phyloP scores from a whole-genome alignment of 2,113 vertebrate genomes.

The Syrmaticus mikado region DNA sequence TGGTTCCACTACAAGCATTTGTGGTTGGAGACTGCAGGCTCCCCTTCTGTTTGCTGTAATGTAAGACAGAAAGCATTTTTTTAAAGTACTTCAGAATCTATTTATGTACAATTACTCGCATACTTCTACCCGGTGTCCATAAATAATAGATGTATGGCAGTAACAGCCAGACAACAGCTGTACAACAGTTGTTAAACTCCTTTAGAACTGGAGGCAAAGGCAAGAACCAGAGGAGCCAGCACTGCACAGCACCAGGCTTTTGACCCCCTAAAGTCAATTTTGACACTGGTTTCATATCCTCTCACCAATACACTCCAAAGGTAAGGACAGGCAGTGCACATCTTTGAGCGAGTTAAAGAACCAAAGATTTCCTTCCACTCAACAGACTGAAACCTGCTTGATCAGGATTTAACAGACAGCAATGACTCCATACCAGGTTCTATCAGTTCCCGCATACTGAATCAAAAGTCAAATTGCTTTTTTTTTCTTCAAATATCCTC shows the following conservation, averaged over 20 bases:
- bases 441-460: not conserved
- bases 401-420: not conserved
- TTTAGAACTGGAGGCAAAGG: not conserved
- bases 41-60: not conserved
- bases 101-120: not conserved
- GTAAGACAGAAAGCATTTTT: not conserved
- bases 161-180: not conserved
- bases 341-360: not conserved
- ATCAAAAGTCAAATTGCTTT: not conserved
- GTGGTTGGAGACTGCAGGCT: not conserved
- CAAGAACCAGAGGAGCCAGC: not conserved
- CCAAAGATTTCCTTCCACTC: not conserved
- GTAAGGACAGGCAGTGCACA: not conserved
- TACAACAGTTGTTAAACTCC: not conserved
- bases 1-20: not conserved
- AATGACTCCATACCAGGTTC: accelerated
- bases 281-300: not conserved
- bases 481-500: not conserved
- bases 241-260: not conserved
- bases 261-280: not conserved
- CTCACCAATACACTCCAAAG: not conserved
- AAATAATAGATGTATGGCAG: not conserved
- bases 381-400: not conserved
- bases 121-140: not conserved
- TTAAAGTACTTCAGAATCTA: not conserved